These are phyloP conservation scores for Aphis gossypii DNA, from an alignment of 1,140 invertebrate genomes.

Conservation along the genomic window DNA sequence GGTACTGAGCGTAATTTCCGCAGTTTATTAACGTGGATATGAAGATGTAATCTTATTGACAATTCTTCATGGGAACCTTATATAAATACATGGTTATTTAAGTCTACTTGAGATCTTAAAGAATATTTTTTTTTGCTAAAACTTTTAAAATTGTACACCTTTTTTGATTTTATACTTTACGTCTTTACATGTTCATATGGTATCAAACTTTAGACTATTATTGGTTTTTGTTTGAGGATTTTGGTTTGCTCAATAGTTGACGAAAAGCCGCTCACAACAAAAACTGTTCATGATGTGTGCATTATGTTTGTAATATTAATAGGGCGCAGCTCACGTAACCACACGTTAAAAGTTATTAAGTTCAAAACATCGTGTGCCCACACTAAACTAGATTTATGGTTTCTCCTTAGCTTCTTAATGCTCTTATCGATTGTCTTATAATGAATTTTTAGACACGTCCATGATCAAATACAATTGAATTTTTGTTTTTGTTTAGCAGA, in stretches of 20 bases:
- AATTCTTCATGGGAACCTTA: background rate
- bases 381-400: conserved; percentile 46
- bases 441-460: conserved; percentile 42
- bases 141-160: background rate
- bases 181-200: background rate
- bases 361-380: background rate
- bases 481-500: background rate
- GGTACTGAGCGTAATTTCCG: background rate
- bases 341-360: conserved; percentile 39
- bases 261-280: background rate
- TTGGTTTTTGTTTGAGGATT: background rate
- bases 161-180: background rate
- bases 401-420: conserved; percentile 10
- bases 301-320: conserved; percentile 38
- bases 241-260: background rate
- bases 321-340: background rate
- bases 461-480: background rate
- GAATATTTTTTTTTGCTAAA: background rate
- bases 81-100: background rate
- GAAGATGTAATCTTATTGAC: background rate
- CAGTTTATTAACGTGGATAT: background rate
- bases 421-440: conserved; percentile 32
- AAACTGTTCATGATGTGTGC: background rate
- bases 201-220: background rate
- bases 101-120: background rate